Conservation (phyloP, 1,140 invertebrate species). For the Anthonomus grandis region DNA sequence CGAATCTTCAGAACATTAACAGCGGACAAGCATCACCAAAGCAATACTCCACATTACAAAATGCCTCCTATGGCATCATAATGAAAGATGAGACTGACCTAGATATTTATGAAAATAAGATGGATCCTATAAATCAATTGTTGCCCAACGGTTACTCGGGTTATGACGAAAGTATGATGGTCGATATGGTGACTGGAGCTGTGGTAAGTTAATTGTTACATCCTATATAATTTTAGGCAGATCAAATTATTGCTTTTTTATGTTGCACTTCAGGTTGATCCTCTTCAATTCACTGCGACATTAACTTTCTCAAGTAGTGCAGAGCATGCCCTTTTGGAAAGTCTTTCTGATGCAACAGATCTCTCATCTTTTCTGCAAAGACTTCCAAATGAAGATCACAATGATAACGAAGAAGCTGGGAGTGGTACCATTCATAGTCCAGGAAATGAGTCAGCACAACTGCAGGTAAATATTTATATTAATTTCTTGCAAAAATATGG, state of each 20-base stretch:
- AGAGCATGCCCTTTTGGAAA: conserved; percentile 69
- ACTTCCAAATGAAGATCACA: conserved; percentile 56
- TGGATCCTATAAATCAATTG: conserved; percentile 61
- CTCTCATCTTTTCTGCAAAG: conserved; percentile 67
- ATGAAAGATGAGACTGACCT: conserved; percentile 75
- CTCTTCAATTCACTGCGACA: conserved; percentile 75
- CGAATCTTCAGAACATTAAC: conserved; percentile 53
- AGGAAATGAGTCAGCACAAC: conserved; percentile 59
- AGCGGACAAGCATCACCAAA: conserved; percentile 51
- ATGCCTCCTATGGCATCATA: conserved; percentile 71
- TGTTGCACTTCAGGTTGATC: conserved; percentile 54
- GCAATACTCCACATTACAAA: conserved; percentile 77
- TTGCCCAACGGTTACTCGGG: conserved; percentile 61
- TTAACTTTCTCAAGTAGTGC: conserved; percentile 72
- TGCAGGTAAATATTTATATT: conserved; percentile 18
- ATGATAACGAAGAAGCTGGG: conserved; percentile 52
- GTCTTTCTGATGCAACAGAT: conserved; percentile 70
- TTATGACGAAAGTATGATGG: conserved; percentile 76
- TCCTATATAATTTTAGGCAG: not conserved
- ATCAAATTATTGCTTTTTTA: not conserved
- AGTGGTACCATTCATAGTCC: conserved; percentile 51
- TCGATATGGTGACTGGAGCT: conserved; percentile 69
- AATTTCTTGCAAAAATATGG: conserved; percentile 1
- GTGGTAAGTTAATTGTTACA: conserved; percentile 49
- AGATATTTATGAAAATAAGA: conserved; percentile 67